Evolutionary conservation across 2,113 vertebrate genomes (phyloP).

Genomic region (Barbus barbus): DNA sequence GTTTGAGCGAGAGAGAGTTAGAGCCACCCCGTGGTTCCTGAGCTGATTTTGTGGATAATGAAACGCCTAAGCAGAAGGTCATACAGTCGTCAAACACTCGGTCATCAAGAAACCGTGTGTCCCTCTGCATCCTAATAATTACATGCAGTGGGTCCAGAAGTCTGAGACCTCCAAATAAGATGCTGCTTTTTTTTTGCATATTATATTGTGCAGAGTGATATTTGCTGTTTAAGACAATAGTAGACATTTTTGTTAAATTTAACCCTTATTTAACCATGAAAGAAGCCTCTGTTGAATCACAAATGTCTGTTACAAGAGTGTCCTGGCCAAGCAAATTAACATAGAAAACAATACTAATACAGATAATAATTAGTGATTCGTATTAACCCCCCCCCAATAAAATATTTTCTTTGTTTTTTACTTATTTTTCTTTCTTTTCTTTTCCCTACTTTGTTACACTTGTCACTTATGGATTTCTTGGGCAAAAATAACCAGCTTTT

Average conservation of each 20-base stretch:
- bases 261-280: not conserved
- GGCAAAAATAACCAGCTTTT: too few relatives aligned
- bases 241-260: not conserved
- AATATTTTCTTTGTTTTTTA: too few relatives aligned
- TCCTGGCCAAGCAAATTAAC: too few relatives aligned
- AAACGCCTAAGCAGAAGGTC: not conserved
- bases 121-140: not conserved
- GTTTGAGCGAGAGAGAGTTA: not conserved
- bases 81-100: not conserved
- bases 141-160: not conserved
- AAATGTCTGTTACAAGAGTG: too few relatives aligned
- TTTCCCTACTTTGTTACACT: too few relatives aligned
- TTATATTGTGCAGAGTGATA: not conserved
- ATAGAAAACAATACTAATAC: too few relatives aligned
- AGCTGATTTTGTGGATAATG: constrained; percentile 5
- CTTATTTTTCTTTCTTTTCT: too few relatives aligned
- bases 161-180: not conserved
- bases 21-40: not conserved
- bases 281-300: too few relatives aligned
- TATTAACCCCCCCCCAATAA: too few relatives aligned
- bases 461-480: too few relatives aligned
- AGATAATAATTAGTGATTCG: too few relatives aligned
- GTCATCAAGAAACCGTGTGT: not conserved
- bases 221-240: not conserved
- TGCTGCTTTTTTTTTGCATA: too few relatives aligned